These are phyloP conservation scores for Paguma larvata DNA, from an alignment of 2,797 vertebrate genomes.

Conservation along the genomic window DNA sequence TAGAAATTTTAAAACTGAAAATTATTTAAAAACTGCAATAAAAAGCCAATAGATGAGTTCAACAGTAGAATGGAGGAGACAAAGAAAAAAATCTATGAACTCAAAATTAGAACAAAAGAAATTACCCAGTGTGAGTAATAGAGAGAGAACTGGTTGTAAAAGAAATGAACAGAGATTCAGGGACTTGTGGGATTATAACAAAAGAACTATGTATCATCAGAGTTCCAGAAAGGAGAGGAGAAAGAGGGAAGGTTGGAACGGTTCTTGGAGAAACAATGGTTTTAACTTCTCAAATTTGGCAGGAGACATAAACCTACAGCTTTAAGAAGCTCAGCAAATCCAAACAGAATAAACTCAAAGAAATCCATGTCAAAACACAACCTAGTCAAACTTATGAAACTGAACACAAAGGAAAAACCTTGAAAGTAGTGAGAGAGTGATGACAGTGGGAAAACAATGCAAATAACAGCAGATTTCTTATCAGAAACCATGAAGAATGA, in stretches of 20 bases:
- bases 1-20: not conserved
- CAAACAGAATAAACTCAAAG: not conserved
- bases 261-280: not conserved
- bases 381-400: not conserved
- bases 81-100: not conserved
- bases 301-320: not conserved
- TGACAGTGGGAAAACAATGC: not conserved
- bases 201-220: not conserved
- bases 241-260: not conserved
- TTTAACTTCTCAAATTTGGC: not conserved
- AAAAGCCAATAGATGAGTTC: not conserved
- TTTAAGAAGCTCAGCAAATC: not conserved
- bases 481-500: not conserved
- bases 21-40: not conserved
- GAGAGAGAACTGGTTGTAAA: not conserved
- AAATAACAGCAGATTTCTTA: not conserved
- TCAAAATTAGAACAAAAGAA: not conserved
- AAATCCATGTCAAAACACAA: not conserved
- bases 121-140: not conserved
- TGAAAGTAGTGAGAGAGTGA: not conserved
- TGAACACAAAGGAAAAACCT: not conserved
- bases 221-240: not conserved
- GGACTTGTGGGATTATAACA: not conserved
- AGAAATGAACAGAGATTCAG: not conserved
- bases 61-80: not conserved